Evolutionary conservation across 2,888 invertebrate genomes (phyloP).

Genomic region (Galeruca laticollis): DNA sequence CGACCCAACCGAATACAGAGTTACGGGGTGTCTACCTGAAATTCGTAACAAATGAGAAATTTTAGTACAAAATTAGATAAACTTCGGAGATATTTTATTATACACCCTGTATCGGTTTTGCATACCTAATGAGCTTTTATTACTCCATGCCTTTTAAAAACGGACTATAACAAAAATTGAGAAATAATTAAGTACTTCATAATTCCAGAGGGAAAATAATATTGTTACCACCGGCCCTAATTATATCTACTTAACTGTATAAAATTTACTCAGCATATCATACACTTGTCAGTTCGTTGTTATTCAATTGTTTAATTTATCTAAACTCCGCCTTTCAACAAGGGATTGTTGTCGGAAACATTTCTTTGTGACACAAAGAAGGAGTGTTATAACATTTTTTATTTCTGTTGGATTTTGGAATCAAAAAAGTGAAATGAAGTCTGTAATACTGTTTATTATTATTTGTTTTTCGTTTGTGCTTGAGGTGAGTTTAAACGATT

Average conservation of each 20-base stretch:
- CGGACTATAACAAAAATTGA: too few species aligned
- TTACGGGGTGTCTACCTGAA: too few species aligned
- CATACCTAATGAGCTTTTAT: too few species aligned
- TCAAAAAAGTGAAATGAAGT: background rate
- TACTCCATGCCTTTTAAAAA: too few species aligned
- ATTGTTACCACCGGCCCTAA: background rate
- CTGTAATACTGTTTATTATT: background rate
- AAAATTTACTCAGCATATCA: background rate
- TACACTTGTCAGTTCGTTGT: background rate
- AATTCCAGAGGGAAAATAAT: background rate
- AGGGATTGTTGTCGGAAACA: background rate
- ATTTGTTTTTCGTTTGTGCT: background rate
- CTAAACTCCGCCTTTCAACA: background rate
- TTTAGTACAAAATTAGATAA: too few species aligned
- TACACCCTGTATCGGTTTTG: too few species aligned
- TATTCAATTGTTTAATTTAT: slow-evolving; percentile 15
- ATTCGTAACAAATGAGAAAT: too few species aligned
- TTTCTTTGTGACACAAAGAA: slow-evolving; percentile 3
- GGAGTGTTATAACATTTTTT: background rate
- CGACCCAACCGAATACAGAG: too few species aligned
- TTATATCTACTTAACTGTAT: background rate
- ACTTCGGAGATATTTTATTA: too few species aligned
- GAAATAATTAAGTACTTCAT: background rate
- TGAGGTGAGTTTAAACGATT: background rate
- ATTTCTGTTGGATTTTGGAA: background rate